Evolutionary conservation across 2,888 invertebrate genomes (phyloP), one percentile per base, ranked within the genome.

Genomic region (Ophraella communa): DNA sequence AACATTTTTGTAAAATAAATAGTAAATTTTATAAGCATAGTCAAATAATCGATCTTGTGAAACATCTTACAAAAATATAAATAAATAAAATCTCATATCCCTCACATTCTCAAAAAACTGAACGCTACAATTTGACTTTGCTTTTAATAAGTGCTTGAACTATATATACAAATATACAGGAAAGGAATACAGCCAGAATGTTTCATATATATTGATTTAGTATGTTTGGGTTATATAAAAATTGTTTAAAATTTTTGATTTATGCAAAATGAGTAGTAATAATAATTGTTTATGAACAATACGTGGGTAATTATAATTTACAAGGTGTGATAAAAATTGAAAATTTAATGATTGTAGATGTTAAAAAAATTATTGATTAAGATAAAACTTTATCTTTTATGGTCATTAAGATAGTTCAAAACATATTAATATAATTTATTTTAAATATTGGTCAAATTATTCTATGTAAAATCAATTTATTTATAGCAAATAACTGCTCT

Each of bases 1-100:
- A 39, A 30, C 35, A 71, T 66, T 69, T 67, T 72, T 73, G 71
- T 75, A 64, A 70, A 74, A 72, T 70, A 73, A 73, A 73, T 71
- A 71, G 64, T 52, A 44, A 17, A 58, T 47, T 66, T 59, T 56
- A 60, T 60, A 57, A 65, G 66, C 60, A 59, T 67, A 71, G 68
- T 67, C 70, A 66, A 69, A 65, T 64, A 66, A 65, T 47, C 56
- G 60, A 59, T 54, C 49, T 59, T 59, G 51, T 54, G 63, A 62
- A 44, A 64, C 55, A 56, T 60, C 27, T 64, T 69, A 72, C 60
- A 69, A 71, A 72, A 71, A 69, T 69, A 69, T 68, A 70, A 67
- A 71, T 69, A 68, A 70, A 66, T 69, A 69, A 62, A 66, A 63
- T 63, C 57, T 67, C 57, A 47, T 60, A 14, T 57, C 14, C 21